A percentile compares a stretch with the other conserved stretches of the same genome.
These are phyloP conservation scores for Archilochus colubris DNA, from an alignment of 2,113 vertebrate species.

Conservation along the genomic window DNA sequence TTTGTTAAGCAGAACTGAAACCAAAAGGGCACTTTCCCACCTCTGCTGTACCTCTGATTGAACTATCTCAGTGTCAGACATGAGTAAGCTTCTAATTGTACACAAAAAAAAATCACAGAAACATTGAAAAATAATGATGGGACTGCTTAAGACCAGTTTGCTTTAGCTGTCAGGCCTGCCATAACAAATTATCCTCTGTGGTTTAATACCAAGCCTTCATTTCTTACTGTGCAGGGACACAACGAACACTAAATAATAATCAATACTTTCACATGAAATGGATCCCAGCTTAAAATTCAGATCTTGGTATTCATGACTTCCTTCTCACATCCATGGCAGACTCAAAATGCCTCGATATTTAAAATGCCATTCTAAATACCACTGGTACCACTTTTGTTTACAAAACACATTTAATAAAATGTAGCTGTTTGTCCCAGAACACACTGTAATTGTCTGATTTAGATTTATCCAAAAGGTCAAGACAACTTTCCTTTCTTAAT, in stretches of 20 bases:
- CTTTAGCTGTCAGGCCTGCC: not conserved
- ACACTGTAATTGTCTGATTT: not conserved
- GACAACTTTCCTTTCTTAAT: not conserved
- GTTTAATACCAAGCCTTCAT: not conserved
- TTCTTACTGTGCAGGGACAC: not conserved
- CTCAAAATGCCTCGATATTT: not conserved
- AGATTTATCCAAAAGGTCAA: not conserved
- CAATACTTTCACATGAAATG: not conserved
- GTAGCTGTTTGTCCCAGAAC: not conserved
- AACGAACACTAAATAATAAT: not conserved
- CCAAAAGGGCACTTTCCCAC: not conserved
- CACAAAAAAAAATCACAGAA: not conserved
- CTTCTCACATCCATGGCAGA: not conserved
- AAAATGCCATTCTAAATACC: not conserved
- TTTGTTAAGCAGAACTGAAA: conserved; percentile 8
- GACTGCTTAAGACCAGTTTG: not conserved
- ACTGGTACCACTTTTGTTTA: not conserved
- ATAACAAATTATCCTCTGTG: not conserved
- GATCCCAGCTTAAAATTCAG: not conserved
- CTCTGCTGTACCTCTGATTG: not conserved
- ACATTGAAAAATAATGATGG: not conserved
- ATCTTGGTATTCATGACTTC: fast-evolving
- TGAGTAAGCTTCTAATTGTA: not conserved
- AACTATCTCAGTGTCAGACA: not conserved
- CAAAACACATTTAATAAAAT: not conserved